Evolutionary conservation across 2,113 vertebrate genomes (phyloP).

Genomic region (Corythaeola cristata): DNA sequence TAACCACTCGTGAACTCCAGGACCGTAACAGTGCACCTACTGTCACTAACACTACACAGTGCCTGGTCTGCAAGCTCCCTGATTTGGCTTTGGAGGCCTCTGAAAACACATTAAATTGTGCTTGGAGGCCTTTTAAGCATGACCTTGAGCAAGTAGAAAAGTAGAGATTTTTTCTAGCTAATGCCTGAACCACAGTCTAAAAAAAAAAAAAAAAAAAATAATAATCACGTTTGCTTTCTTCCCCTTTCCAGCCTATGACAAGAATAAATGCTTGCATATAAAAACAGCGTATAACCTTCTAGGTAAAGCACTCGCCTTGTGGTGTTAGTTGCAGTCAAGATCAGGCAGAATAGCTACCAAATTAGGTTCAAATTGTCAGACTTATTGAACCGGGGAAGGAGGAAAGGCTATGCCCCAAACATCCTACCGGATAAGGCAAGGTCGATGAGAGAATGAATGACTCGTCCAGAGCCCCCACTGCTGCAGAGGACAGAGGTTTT

Average conservation of each 20-base stretch:
- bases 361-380: not conserved
- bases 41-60: not conserved
- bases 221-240: not conserved
- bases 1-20: not conserved
- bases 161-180: not conserved
- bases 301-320: not conserved
- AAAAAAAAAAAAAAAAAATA: not conserved
- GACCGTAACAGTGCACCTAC: not conserved
- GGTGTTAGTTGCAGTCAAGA: not conserved
- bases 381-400: not conserved
- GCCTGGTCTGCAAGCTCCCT: not conserved
- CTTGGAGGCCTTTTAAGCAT: not conserved
- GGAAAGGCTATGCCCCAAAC: not conserved
- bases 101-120: not conserved
- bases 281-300: not conserved
- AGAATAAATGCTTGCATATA: not conserved
- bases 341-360: not conserved
- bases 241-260: not conserved
- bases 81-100: not conserved
- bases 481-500: not conserved
- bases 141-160: not conserved
- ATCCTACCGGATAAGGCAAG: not conserved
- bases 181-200: not conserved
- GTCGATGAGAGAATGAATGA: not conserved
- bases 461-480: fast-evolving